Conservation (phyloP, 2,113 vertebrate genomes). For the Rhea pennata region DNA sequence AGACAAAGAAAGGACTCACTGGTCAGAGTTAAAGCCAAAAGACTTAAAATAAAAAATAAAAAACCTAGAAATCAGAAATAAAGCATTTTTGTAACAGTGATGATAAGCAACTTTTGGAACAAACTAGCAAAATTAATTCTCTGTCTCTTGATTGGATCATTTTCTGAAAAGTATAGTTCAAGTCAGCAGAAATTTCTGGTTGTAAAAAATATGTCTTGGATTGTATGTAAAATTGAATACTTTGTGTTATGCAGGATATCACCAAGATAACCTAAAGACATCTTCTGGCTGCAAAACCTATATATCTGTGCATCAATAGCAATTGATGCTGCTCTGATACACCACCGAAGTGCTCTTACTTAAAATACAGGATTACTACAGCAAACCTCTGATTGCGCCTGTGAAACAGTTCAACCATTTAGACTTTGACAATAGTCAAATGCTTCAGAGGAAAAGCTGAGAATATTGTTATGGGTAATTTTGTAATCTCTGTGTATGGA, state of each 20-base stretch:
- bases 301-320: not conserved
- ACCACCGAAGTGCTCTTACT: not conserved
- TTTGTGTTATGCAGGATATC: not conserved
- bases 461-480: not conserved
- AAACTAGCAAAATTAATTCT: not conserved
- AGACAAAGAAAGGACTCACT: not conserved
- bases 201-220: not conserved
- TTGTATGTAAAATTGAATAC: not conserved
- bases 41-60: not conserved
- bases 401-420: not conserved
- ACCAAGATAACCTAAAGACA: not conserved
- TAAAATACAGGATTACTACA: not conserved
- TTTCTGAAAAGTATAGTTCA: not conserved
- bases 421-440: not conserved
- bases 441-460: not conserved
- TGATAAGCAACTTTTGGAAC: not conserved
- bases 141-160: not conserved
- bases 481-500: not conserved
- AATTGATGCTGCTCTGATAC: no score
- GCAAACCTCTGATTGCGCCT: not conserved
- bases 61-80: not conserved
- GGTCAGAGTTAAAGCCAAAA: not conserved
- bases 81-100: not conserved
- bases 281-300: not conserved
- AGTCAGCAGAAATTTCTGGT: not conserved